A percentile compares a stretch with the other conserved stretches of the same genome.
Conservation (phyloP, 2,797 vertebrate species). For the Kryptolebias ocellatus region DNA sequence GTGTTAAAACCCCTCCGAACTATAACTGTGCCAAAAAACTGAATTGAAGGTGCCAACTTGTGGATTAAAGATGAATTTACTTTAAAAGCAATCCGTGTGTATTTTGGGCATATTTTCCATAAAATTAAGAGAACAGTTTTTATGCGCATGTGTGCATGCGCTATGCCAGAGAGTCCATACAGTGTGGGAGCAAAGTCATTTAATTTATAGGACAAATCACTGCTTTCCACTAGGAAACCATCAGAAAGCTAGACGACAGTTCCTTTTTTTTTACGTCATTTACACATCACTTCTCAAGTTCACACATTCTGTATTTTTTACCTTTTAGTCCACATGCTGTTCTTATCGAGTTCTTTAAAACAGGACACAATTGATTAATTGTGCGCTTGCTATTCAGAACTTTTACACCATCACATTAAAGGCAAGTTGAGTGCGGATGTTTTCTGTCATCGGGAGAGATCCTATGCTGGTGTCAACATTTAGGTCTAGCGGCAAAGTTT, state of each 20-base stretch:
- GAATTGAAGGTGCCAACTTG: slow-evolving; percentile 29
- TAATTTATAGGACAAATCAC: slow-evolving; percentile 66
- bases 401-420: too few species aligned
- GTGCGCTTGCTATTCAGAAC: too few species aligned
- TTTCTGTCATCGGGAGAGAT: too few species aligned
- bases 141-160: slow-evolving; percentile 15
- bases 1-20: slow-evolving; percentile 23
- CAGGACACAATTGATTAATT: neutral
- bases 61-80: slow-evolving; percentile 22
- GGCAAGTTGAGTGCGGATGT: too few species aligned
- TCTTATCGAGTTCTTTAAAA: neutral
- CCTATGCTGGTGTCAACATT: too few species aligned
- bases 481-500: too few species aligned
- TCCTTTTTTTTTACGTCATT: slow-evolving; percentile 3
- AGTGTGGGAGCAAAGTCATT: slow-evolving; percentile 61
- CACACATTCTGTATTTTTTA: slow-evolving; percentile 5
- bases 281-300: slow-evolving; percentile 10
- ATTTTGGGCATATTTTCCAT: slow-evolving; percentile 23
- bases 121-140: neutral
- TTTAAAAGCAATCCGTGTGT: slow-evolving; percentile 25
- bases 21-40: slow-evolving; percentile 27
- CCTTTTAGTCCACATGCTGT: neutral
- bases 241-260: slow-evolving; percentile 47
- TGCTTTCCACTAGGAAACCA: slow-evolving; percentile 61
- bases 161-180: slow-evolving; percentile 40